Evolutionary conservation across 2,888 invertebrate genomes (phyloP).

Genomic region (Diarsia dahlii): DNA sequence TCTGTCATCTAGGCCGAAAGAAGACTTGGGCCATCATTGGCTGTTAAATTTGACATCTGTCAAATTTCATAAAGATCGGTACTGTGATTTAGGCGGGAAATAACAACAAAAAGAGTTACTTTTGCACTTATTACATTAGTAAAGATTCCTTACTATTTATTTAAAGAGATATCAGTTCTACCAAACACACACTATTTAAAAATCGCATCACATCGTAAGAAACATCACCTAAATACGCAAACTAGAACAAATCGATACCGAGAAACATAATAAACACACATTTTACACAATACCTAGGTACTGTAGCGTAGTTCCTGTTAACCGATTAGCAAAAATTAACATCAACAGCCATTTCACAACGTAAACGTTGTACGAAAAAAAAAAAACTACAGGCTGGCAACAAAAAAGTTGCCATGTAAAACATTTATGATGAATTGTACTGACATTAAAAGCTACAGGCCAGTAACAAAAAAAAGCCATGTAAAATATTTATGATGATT

Average conservation of each 20-base stretch:
- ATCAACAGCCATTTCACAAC: slow-evolving; percentile 49
- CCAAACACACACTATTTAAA: slow-evolving; percentile 10
- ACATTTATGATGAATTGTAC: slow-evolving; percentile 27
- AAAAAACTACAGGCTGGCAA: slow-evolving; percentile 4
- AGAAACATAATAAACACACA: slow-evolving; percentile 19
- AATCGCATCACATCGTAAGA: slow-evolving; percentile 28
- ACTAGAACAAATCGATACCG: slow-evolving; percentile 35
- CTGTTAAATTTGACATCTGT: neutral
- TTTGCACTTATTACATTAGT: neutral
- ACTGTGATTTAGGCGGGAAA: neutral
- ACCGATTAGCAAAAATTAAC: slow-evolving; percentile 57
- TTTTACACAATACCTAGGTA: slow-evolving; percentile 50
- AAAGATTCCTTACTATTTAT: neutral
- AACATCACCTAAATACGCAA: slow-evolving; percentile 25
- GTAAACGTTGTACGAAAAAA: slow-evolving; percentile 25
- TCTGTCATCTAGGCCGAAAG: neutral
- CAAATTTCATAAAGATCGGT: neutral
- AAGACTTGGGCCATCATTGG: neutral
- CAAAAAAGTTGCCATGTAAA: slow-evolving; percentile 38
- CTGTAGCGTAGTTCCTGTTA: slow-evolving; percentile 59
- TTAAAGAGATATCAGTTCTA: slow-evolving; percentile 1
- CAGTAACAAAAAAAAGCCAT: slow-evolving; percentile 45
- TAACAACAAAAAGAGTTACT: neutral
- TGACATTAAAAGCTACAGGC: slow-evolving; percentile 26
- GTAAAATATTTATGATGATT: slow-evolving; percentile 29